Conservation (phyloP, 2,888 invertebrate genomes). For the Nezara viridula region DNA sequence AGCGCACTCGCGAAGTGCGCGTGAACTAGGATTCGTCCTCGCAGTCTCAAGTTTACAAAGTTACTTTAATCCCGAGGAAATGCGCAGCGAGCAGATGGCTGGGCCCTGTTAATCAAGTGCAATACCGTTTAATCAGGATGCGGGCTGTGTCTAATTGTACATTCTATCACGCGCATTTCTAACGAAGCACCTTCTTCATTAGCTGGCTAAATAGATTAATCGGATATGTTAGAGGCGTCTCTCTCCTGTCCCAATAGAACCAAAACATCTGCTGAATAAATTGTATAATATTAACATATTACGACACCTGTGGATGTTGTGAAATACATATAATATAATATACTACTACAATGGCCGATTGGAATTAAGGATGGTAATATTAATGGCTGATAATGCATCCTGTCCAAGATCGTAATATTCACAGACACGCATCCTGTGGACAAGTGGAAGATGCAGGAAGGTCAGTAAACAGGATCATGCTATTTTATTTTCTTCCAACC, state of each 20-base stretch:
- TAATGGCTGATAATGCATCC: neutral
- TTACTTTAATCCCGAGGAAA: no score
- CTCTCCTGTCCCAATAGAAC: neutral
- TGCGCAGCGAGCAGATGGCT: neutral
- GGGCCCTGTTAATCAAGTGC: neutral
- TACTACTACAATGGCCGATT: neutral
- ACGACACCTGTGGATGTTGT: neutral
- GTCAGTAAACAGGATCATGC: neutral
- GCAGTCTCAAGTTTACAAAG: no score
- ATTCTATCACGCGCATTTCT: neutral
- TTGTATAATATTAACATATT: neutral
- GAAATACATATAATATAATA: neutral
- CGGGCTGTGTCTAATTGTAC: neutral
- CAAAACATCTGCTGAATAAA: neutral
- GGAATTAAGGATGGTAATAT: neutral
- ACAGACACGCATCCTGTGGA: no score
- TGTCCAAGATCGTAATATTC: neutral
- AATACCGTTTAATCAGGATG: neutral
- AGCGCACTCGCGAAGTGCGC: no score
- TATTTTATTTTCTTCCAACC: no score
- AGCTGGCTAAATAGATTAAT: neutral
- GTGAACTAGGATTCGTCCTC: no score
- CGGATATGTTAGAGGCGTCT: neutral
- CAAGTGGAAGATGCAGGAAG: neutral
- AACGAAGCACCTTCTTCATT: neutral